Percentiles rank a stretch among this genome's conserved stretches.
These are phyloP conservation scores for Armadillidium nasatum DNA, from an alignment of 1,140 invertebrate genomes.

Conservation along the genomic window DNA sequence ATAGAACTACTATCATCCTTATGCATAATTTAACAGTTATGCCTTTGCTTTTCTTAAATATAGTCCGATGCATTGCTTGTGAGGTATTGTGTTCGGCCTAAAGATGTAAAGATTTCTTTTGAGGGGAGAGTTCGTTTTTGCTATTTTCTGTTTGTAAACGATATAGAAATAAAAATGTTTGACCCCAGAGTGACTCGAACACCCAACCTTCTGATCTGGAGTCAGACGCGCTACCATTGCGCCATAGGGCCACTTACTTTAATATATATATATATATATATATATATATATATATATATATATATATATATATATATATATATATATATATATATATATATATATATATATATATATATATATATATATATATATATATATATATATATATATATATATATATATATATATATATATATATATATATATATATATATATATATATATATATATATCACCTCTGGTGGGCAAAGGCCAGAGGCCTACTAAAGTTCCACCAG, in stretches of 20 bases:
- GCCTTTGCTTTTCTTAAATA: too few relatives aligned
- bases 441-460: conserved; percentile 6
- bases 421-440: conserved; percentile 18
- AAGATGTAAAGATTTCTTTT: too few relatives aligned
- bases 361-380: conserved; percentile 10
- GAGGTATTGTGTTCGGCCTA: too few relatives aligned
- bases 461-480: too few relatives aligned
- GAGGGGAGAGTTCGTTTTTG: too few relatives aligned
- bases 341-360: conserved; percentile 15
- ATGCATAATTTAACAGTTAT: too few relatives aligned
- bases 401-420: conserved; percentile 21
- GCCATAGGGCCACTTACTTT: conserved; percentile 25
- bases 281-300: conserved; percentile 21
- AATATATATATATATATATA: background rate
- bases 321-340: background rate
- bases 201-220: conserved; percentile 35
- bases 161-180: background rate
- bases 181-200: conserved; percentile 33
- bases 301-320: conserved; percentile 18
- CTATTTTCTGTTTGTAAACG: too few relatives aligned
- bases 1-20: too few relatives aligned
- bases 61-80: too few relatives aligned
- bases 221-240: conserved; percentile 35
- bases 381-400: conserved; percentile 14
- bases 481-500: too few relatives aligned